Percentiles rank a stretch among this genome's conserved stretches.
These are phyloP conservation scores for Suillia variegata DNA, from an alignment of 2,888 invertebrate genomes.

Conservation along the genomic window DNA sequence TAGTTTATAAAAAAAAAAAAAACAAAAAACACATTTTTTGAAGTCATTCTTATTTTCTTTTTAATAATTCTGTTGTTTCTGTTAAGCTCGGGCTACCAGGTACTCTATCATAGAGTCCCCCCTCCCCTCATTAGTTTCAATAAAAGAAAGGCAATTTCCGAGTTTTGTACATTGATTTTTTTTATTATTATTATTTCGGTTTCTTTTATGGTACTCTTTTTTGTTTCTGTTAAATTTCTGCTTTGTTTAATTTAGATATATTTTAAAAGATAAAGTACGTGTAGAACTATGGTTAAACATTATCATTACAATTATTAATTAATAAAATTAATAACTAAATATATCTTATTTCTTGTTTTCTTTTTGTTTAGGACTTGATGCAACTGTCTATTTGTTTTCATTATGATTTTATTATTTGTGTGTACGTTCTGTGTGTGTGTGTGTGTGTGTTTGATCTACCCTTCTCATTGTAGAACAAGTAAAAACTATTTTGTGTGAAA, in stretches of 20 bases:
- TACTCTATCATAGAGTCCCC: no score
- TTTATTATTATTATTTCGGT: neutral
- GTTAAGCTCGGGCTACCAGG: no score
- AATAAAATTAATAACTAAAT: neutral
- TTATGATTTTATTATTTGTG: constrained; percentile 28
- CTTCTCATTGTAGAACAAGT: no score
- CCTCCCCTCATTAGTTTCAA: no score
- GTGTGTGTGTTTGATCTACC: constrained; percentile 7
- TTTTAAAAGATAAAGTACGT: constrained; percentile 6
- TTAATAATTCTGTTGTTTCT: no score
- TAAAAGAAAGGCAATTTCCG: no score
- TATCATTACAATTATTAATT: constrained; percentile 2
- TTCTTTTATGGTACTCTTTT: neutral
- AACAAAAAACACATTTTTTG: no score
- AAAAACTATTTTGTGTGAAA: constrained; percentile 30
- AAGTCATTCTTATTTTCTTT: no score
- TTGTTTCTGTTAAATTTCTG: neutral
- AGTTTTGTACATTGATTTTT: constrained; percentile 1
- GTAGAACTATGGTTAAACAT: constrained; percentile 28
- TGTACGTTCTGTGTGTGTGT: constrained; percentile 16
- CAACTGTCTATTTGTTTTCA: constrained; percentile 2
- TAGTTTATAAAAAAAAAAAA: no score
- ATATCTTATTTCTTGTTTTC: no score
- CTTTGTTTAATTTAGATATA: neutral
- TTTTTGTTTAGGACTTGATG: constrained; percentile 2